These are phyloP conservation scores for Acrocyrtus sp. DNA, from an alignment of 2,888 invertebrate genomes.

Conservation along the genomic window DNA sequence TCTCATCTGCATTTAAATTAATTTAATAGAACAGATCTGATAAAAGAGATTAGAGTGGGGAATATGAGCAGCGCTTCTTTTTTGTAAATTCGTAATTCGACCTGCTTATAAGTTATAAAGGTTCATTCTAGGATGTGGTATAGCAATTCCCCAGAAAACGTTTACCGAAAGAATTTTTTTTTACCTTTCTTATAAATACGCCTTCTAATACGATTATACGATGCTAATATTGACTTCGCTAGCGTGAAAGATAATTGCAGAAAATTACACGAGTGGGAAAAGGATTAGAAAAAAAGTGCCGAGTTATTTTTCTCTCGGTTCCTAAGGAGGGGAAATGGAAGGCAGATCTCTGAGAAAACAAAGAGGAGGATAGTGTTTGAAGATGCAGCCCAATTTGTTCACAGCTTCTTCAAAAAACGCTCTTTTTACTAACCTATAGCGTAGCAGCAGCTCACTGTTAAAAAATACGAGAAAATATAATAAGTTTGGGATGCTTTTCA, in stretches of 20 bases:
- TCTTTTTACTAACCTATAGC: conserved; percentile 1
- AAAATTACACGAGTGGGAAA: conserved; percentile 31
- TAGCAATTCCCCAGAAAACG: too few relatives aligned
- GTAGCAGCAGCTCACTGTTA: not conserved
- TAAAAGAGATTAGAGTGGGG: not conserved
- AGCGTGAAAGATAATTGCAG: conserved; percentile 33
- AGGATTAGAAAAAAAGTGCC: conserved; percentile 21
- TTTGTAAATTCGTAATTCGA: not conserved
- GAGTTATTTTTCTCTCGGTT: too few relatives aligned
- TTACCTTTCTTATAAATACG: too few relatives aligned
- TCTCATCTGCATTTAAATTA: conserved; percentile 54
- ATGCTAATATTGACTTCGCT: too few relatives aligned
- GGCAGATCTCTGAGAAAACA: not conserved
- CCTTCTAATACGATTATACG: too few relatives aligned
- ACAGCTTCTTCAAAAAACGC: conserved; percentile 57
- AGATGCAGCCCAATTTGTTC: conserved; percentile 58
- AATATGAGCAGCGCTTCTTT: not conserved
- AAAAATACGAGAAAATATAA: not conserved
- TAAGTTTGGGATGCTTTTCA: not conserved
- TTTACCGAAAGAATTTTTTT: too few relatives aligned
- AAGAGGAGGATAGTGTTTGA: too few relatives aligned
- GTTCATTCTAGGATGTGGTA: too few relatives aligned
- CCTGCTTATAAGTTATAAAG: not conserved
- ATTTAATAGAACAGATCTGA: conserved; percentile 38
- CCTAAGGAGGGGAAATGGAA: not conserved